These are phyloP conservation scores for Glyptemys insculpta DNA, from an alignment of 2,797 vertebrate genomes.

Conservation along the genomic window DNA sequence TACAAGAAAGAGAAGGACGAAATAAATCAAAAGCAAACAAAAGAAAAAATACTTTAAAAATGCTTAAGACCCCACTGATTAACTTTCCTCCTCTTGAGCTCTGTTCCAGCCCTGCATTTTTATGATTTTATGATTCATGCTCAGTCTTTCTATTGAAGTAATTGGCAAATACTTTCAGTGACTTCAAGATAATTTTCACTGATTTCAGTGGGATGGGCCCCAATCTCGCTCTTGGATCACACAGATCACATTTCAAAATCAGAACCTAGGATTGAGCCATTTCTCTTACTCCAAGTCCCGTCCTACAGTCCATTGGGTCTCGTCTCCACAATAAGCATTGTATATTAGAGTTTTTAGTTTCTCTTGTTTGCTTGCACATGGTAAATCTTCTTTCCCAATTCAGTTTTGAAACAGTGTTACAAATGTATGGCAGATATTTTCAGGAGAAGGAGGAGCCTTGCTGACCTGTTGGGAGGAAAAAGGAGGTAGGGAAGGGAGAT, in stretches of 20 bases:
- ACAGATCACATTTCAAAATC: background rate
- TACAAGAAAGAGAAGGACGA: too few species aligned
- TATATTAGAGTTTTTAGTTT: background rate
- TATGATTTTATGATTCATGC: too few species aligned
- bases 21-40: too few species aligned
- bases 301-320: background rate
- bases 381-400: background rate
- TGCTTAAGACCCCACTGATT: too few species aligned
- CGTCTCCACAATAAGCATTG: background rate
- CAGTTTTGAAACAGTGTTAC: background rate
- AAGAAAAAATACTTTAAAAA: too few species aligned
- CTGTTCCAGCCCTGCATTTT: too few species aligned
- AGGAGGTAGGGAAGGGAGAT: background rate
- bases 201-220: background rate
- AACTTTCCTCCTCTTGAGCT: too few species aligned
- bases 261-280: background rate
- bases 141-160: background rate
- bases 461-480: background rate
- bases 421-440: background rate
- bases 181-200: background rate
- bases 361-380: background rate
- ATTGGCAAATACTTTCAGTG: background rate
- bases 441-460: background rate
- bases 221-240: background rate
- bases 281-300: background rate